Evolutionary conservation across 1,140 invertebrate genomes (phyloP).

Genomic region (Geopemphigus sp.): DNA sequence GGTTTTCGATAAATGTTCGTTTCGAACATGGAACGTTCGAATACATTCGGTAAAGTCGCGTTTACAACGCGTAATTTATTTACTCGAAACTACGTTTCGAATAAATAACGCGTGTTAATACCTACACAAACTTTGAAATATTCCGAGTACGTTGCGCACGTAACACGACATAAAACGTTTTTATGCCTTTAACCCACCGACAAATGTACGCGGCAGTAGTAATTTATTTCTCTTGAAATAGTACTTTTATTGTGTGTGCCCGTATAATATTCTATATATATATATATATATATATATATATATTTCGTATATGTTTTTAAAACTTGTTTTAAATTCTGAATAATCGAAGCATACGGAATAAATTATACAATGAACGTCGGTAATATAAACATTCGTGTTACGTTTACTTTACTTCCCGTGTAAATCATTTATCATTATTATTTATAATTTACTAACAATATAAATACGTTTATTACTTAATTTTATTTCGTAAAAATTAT

Average conservation of each 20-base stretch:
- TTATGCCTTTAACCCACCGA: conserved; percentile 13
- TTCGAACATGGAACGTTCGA: not conserved
- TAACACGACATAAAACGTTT: conserved; percentile 11
- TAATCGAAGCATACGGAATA: conserved; percentile 4
- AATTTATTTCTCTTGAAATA: conserved; percentile 18
- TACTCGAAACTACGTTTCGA: conserved; percentile 7
- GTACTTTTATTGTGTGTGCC: not conserved
- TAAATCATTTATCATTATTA: conserved; percentile 18
- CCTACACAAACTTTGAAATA: conserved; percentile 24
- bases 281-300: not conserved
- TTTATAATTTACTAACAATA: conserved; percentile 2
- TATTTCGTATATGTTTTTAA: conserved; percentile 15
- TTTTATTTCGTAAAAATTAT: not conserved
- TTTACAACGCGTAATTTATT: not conserved
- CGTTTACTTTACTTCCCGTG: conserved; percentile 26
- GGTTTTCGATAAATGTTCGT: not conserved
- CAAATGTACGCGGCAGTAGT: conserved; percentile 13
- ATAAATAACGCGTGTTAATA: not conserved
- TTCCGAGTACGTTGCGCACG: not conserved
- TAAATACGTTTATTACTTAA: conserved; percentile 7
- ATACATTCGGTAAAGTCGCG: too few species aligned
- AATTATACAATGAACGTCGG: conserved; percentile 16
- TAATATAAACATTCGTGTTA: conserved; percentile 33
- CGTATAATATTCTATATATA: not conserved
- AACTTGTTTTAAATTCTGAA: conserved; percentile 37